A percentile compares a stretch with the other conserved stretches of the same genome.
Conservation (phyloP, 2,113 vertebrate species). For the Pseudopodoces humilis region DNA sequence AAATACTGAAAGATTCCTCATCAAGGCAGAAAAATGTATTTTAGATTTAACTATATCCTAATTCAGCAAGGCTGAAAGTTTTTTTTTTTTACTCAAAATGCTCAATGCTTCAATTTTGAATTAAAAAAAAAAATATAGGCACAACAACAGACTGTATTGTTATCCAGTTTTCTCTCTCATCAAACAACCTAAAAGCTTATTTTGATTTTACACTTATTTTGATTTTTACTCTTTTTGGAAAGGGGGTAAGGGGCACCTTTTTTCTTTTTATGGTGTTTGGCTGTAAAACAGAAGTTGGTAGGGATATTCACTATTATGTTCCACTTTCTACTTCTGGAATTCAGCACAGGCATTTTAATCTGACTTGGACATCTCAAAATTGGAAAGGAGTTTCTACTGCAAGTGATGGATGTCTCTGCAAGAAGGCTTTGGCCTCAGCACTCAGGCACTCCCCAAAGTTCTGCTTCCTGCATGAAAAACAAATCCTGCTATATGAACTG, state of each 20-base stretch:
- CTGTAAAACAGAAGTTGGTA: neutral
- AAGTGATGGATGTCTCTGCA: neutral
- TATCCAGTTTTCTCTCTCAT: neutral
- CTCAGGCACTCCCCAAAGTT: neutral
- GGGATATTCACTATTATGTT: neutral
- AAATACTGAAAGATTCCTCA: constrained; percentile 39
- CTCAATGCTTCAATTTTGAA: neutral
- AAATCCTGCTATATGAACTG: neutral
- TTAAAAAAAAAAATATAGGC: neutral
- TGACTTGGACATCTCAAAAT: neutral
- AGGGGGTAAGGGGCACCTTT: neutral
- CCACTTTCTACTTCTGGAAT: neutral
- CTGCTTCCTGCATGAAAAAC: neutral
- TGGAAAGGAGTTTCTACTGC: neutral
- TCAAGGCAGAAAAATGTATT: neutral
- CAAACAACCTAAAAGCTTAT: neutral
- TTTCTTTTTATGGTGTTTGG: neutral
- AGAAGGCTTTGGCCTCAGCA: neutral
- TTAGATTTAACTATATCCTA: neutral
- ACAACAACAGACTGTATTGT: neutral
- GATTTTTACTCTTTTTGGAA: neutral
- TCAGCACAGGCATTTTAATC: neutral
- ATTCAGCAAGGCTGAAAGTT: neutral
- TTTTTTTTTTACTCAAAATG: neutral
- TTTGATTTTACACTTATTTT: neutral